Base-by-base conservation (phyloP, 2,797 vertebrate genomes). In the Fundulus diaphanus region DNA sequence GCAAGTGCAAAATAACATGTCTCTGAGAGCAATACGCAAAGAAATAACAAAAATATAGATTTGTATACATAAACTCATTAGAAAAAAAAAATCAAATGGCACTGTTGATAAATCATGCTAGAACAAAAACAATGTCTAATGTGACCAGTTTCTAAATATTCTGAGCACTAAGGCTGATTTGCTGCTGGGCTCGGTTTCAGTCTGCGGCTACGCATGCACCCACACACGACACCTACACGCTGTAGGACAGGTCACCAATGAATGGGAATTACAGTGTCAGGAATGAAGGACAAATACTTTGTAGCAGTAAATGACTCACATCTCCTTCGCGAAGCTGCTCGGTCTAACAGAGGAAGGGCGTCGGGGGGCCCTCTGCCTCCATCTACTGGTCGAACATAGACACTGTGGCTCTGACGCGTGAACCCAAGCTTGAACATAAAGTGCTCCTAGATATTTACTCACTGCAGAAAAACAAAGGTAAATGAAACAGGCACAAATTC, bases 1-100 rank as follows among this genome's bases (percentile, higher is more conserved):
- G 90, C 81, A 80, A 89, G 88, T 93, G 92, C 91, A 93, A 93
- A 94, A 84, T 66, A 89, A 87, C 44, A 22, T 82, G 84, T 92
- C 86, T 90, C 89, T 89, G 82, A 92, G 84, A 92, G 88, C 70
- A 90, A 86, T 82, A 88, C 82, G 66, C 70, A 87, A 91, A 85
- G 40, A 85, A 68, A 84, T 22, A 72, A 71, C 51, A 89, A 78
- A 82, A 80, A 63, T 81, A 72, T 75, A 80, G 57, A 74, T 88
- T 63, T 88, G 54, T 42, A 89, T 78, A 80, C 66, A 57, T 72
- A 72, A 33, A 33, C 80, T 82, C 40, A 70, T 65, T 35, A 66
- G 27, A 81, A 87, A 8, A 83, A 89, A 74, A 83, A 74, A 83
- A 84, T 76, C 2, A 74, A 89, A 81, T 90, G 90, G 88, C 91